A percentile compares a stretch with the other conserved stretches of the same genome.
Conservation (phyloP, 2,113 vertebrate species). For the Axis porcinus region DNA sequence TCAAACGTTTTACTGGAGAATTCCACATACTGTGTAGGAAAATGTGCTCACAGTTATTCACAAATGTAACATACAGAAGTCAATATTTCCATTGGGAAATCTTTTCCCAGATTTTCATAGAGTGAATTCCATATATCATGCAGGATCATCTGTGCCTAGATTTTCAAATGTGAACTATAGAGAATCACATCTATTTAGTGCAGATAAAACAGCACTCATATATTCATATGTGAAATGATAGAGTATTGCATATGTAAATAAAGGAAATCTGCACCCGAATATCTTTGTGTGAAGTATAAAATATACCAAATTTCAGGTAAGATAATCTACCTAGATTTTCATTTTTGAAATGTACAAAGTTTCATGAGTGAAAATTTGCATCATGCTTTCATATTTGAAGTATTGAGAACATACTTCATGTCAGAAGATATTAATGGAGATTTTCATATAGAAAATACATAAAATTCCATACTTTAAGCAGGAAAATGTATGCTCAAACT, state of each 20-base stretch:
- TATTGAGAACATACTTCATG: background rate
- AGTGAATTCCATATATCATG: background rate
- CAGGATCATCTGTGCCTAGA: background rate
- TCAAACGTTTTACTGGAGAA: background rate
- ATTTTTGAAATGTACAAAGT: background rate
- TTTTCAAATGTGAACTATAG: background rate
- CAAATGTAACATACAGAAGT: background rate
- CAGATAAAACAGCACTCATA: background rate
- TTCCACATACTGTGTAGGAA: background rate
- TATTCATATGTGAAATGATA: background rate
- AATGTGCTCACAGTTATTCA: background rate
- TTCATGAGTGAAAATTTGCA: background rate
- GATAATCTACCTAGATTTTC: background rate
- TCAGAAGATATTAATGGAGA: background rate
- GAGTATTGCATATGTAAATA: background rate
- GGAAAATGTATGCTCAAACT: background rate
- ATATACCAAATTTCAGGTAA: background rate
- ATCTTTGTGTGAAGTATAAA: background rate
- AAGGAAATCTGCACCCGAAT: background rate
- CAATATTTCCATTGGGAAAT: background rate
- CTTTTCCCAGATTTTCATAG: background rate
- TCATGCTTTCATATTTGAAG: background rate
- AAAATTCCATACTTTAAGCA: background rate
- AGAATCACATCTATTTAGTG: background rate
- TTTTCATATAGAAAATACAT: background rate